A percentile compares a stretch with the other conserved stretches of the same genome.
Conservation (phyloP, 2,797 vertebrate species). For the Fratercula arctica region DNA sequence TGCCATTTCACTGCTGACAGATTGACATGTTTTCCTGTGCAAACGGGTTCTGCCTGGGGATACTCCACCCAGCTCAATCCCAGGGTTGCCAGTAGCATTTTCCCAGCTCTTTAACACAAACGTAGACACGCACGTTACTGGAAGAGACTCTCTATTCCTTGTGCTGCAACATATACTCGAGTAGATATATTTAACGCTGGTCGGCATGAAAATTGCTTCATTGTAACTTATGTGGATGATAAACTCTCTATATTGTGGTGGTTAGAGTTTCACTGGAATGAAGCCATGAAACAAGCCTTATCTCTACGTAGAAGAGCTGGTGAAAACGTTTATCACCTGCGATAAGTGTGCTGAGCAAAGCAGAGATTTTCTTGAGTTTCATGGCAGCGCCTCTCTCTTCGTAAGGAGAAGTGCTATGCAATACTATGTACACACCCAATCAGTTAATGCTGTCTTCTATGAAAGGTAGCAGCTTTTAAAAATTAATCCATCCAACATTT, state of each 20-base stretch:
- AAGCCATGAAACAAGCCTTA: not conserved
- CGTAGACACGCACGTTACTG: rapidly evolving
- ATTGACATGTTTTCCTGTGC: not conserved
- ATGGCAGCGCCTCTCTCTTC: not conserved
- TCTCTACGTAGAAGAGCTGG: not conserved
- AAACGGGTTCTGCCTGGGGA: not conserved
- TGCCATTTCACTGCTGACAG: not conserved
- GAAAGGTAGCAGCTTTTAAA: constrained; percentile 1
- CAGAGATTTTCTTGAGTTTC: not conserved
- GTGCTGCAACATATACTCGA: not conserved
- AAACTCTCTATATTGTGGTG: not conserved
- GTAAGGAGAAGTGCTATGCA: not conserved
- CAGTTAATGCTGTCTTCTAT: not conserved
- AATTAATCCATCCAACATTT: constrained; percentile 11
- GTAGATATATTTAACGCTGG: not conserved
- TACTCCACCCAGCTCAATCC: not conserved
- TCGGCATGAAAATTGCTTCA: not conserved
- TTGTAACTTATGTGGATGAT: not conserved
- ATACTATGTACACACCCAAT: not conserved
- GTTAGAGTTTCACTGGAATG: not conserved
- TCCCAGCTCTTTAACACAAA: not conserved
- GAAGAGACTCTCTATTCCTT: not conserved
- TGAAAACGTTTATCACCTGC: not conserved
- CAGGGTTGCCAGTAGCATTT: not conserved
- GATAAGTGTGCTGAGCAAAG: not conserved